Evolutionary conservation across 2,113 vertebrate genomes (phyloP).

Genomic region (Halichoerus grypus): DNA sequence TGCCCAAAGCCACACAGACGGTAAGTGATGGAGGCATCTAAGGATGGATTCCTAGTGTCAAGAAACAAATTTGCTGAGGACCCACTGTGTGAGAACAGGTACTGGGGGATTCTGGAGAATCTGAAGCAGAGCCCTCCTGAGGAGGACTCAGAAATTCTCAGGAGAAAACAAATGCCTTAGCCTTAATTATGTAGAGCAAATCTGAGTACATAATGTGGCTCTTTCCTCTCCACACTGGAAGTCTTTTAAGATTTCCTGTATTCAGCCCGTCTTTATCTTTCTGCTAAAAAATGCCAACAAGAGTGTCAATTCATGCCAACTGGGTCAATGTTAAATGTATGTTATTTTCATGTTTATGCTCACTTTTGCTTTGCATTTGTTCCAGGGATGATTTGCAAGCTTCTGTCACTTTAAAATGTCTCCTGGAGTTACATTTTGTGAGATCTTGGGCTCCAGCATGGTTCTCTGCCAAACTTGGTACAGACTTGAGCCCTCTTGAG

Average conservation of each 20-base stretch:
- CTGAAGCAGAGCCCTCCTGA: neutral
- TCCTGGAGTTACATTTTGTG: neutral
- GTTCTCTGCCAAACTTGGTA: neutral
- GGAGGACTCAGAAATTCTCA: neutral
- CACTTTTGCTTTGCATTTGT: neutral
- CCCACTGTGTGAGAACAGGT: neutral
- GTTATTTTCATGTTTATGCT: neutral
- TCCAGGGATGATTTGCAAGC: neutral
- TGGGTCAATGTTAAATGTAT: neutral
- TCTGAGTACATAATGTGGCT: neutral
- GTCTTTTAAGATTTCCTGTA: neutral
- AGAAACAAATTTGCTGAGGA: neutral
- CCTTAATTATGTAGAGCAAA: neutral
- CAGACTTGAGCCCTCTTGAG: neutral
- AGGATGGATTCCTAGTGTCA: neutral
- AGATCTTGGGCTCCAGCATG: neutral
- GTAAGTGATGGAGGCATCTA: neutral
- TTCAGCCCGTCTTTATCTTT: constrained; percentile 36
- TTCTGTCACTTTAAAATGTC: constrained; percentile 52
- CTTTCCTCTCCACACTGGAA: neutral
- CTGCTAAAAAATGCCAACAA: constrained; percentile 2
- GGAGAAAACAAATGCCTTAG: neutral
- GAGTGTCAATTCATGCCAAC: neutral
- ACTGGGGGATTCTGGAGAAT: neutral
- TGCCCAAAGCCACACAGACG: neutral